These are phyloP conservation scores for Serripes groenlandicus DNA, from an alignment of 2,888 invertebrate genomes.

Conservation along the genomic window DNA sequence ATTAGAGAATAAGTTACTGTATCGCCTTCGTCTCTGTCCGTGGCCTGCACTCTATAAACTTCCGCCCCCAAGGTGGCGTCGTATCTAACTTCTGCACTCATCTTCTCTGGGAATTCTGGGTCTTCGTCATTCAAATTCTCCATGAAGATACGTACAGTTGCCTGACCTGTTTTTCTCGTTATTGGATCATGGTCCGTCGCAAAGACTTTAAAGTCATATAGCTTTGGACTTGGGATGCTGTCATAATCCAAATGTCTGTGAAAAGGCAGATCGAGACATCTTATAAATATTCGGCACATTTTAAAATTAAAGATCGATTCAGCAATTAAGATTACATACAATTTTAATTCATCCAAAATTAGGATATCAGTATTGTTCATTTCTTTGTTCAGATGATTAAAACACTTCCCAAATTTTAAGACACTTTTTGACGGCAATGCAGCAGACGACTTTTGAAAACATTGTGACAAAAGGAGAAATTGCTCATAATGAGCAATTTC, in stretches of 20 bases:
- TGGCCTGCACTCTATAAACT: constrained; percentile 96
- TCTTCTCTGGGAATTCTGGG: constrained; percentile 88
- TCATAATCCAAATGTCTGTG: constrained; percentile 84
- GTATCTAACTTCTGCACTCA: constrained; percentile 72
- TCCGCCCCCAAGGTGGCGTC: constrained; percentile 86
- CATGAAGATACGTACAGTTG: constrained; percentile 89
- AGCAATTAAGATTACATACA: too few relatives aligned
- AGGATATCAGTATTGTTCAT: too few relatives aligned
- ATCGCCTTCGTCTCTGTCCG: constrained; percentile 97
- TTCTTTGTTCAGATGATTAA: too few relatives aligned
- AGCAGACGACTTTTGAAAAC: background rate
- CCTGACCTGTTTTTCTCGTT: constrained; percentile 23
- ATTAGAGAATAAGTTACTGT: constrained; percentile 93
- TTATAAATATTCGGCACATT: too few relatives aligned
- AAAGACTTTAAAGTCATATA: constrained; percentile 95
- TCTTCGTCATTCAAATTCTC: constrained; percentile 99
- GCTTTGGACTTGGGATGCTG: constrained; percentile 86
- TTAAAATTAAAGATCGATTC: too few relatives aligned
- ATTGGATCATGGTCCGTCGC: constrained; percentile 90
- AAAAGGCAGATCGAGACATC: too few relatives aligned
- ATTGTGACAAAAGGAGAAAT: background rate
- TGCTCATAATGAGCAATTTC: background rate
- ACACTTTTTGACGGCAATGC: background rate
- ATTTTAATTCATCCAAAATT: too few relatives aligned
- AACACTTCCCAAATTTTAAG: too few relatives aligned